Evolutionary conservation across 2,113 vertebrate genomes (phyloP).

Genomic region (Callorhinus ursinus): DNA sequence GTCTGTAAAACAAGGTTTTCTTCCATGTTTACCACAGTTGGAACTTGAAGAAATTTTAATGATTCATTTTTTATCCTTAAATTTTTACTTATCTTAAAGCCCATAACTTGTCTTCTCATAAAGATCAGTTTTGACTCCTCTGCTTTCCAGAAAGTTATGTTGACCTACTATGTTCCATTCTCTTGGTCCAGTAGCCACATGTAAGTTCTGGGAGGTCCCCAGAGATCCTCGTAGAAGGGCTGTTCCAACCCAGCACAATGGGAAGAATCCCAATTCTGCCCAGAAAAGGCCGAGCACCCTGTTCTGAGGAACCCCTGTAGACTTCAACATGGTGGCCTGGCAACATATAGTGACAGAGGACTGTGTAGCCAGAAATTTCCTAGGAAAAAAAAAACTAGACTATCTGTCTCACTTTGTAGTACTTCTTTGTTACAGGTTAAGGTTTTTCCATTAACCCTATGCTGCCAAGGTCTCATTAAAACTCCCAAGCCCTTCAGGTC

Average conservation of each 20-base stretch:
- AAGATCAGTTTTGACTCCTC: slow-evolving; percentile 30
- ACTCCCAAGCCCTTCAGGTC: not conserved
- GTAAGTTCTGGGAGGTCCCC: not conserved
- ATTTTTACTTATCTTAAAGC: slow-evolving; percentile 31
- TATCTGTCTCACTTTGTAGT: not conserved
- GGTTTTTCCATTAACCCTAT: not conserved
- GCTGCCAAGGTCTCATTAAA: not conserved
- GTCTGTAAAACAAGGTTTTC: not conserved
- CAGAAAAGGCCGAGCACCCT: not conserved
- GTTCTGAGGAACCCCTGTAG: not conserved
- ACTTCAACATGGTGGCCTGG: not conserved
- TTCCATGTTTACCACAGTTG: not conserved
- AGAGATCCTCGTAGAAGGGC: not conserved
- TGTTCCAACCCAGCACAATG: not conserved
- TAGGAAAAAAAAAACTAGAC: not conserved
- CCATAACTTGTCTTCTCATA: not conserved
- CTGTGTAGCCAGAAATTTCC: not conserved
- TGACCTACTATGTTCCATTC: not conserved
- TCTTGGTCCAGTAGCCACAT: not conserved
- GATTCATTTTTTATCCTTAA: slow-evolving; percentile 20
- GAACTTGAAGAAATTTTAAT: slow-evolving; percentile 30
- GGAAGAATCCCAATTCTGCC: not conserved
- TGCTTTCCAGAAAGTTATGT: slow-evolving; percentile 16
- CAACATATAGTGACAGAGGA: not conserved
- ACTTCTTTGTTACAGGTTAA: not conserved